Evolutionary conservation across 1,140 invertebrate genomes (phyloP).

Genomic region (Gryon sp.): DNA sequence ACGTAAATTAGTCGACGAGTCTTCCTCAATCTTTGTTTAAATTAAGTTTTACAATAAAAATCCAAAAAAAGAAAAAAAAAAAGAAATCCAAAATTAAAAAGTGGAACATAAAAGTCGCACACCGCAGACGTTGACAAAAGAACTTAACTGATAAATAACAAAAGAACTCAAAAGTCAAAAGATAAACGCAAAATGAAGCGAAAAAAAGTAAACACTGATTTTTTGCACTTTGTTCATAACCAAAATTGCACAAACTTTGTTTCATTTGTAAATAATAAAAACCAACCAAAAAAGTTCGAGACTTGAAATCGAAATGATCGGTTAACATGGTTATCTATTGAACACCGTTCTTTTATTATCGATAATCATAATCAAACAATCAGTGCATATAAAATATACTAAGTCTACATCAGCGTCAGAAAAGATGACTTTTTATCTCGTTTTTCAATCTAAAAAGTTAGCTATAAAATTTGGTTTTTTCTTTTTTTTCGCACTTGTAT

Average conservation of each 20-base stretch:
- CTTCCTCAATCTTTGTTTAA: slow-evolving; percentile 10
- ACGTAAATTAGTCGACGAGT: slow-evolving; percentile 27
- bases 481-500: slow-evolving; percentile 50
- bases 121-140: no score
- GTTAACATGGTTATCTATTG: slow-evolving; percentile 72
- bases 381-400: slow-evolving; percentile 81
- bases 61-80: neutral
- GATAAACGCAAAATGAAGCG: slow-evolving; percentile 1
- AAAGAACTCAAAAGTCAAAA: no score
- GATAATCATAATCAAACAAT: slow-evolving; percentile 80
- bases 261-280: no score
- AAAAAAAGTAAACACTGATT: slow-evolving; percentile 13
- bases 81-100: neutral
- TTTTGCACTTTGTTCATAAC: slow-evolving; percentile 24
- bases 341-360: slow-evolving; percentile 80
- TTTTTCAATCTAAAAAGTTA: slow-evolving; percentile 77
- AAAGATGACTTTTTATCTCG: slow-evolving; percentile 70
- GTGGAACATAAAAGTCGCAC: slow-evolving; percentile 13
- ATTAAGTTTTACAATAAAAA: slow-evolving; percentile 4
- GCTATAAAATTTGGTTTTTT: slow-evolving; percentile 74
- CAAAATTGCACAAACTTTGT: no score
- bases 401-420: slow-evolving; percentile 80
- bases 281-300: neutral
- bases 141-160: no score
- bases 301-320: slow-evolving; percentile 53